Conservation (phyloP, 1,140 invertebrate genomes). For the Lordiphosa collinella region DNA sequence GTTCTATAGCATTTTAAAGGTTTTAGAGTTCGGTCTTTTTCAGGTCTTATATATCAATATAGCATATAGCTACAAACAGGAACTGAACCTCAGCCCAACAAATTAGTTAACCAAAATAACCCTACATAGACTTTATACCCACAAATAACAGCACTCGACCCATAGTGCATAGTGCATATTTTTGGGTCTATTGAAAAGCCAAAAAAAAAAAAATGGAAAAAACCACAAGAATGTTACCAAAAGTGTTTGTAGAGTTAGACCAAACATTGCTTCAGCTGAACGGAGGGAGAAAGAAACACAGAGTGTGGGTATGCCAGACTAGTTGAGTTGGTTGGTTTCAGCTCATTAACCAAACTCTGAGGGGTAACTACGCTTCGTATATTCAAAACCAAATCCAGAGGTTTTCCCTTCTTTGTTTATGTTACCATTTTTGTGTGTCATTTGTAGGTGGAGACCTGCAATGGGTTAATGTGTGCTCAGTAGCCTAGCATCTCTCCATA, state of each 20-base stretch:
- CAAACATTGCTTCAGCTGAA: conserved; percentile 3
- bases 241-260: conserved; percentile 51
- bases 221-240: conserved; percentile 77
- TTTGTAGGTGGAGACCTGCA: conserved; percentile 35
- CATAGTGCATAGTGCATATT: conserved; percentile 49
- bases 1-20: too few relatives aligned
- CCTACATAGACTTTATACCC: too few relatives aligned
- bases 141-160: too few relatives aligned
- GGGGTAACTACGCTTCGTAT: conserved; percentile 27
- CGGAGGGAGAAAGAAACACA: too few relatives aligned
- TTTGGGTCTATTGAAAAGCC: conserved; percentile 69
- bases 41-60: too few relatives aligned
- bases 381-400: neutral
- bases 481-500: conserved; percentile 28
- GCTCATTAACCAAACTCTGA: too few relatives aligned
- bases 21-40: too few relatives aligned
- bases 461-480: conserved; percentile 46
- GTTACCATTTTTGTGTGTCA: conserved; percentile 74
- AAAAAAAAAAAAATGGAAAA: conserved; percentile 14
- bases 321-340: too few relatives aligned
- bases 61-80: too few relatives aligned
- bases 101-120: too few relatives aligned
- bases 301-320: too few relatives aligned
- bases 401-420: conserved; percentile 29
- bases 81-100: too few relatives aligned